These are phyloP conservation scores for Campylorhamphus procurvoides DNA, from an alignment of 2,113 vertebrate species.

Conservation along the genomic window DNA sequence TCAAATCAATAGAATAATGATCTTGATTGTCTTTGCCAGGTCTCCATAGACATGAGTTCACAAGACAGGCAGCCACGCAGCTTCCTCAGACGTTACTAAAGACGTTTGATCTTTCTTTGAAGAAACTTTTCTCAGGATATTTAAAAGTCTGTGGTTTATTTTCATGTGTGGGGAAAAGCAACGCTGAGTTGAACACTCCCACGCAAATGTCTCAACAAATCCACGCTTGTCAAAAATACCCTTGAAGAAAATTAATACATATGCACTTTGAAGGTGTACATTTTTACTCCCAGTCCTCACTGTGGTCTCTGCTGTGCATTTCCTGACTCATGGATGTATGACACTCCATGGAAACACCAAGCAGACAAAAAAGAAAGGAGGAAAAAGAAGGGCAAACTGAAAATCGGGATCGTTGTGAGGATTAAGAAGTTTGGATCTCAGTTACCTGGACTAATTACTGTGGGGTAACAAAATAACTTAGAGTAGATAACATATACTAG, in stretches of 20 bases:
- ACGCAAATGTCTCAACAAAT: slow-evolving; percentile 51
- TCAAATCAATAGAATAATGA: not conserved
- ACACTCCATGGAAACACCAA: not conserved
- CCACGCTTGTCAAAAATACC: not conserved
- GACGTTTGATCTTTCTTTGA: slow-evolving; percentile 69
- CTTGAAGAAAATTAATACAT: slow-evolving; percentile 11
- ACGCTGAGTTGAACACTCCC: not conserved
- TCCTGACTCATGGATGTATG: not conserved
- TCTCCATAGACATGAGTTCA: slow-evolving; percentile 55
- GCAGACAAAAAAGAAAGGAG: not conserved
- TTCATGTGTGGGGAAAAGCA: slow-evolving; percentile 33
- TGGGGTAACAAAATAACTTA: not conserved
- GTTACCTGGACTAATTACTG: not conserved
- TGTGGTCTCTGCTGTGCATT: not conserved
- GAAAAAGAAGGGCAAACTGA: not conserved
- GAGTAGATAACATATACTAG: not conserved
- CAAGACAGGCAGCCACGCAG: slow-evolving; percentile 21
- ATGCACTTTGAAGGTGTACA: not conserved
- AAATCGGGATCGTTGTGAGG: not conserved
- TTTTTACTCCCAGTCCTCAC: not conserved
- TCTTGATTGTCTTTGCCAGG: slow-evolving; percentile 1
- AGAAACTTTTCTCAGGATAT: slow-evolving; percentile 63
- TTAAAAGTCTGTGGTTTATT: slow-evolving; percentile 60
- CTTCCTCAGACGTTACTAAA: slow-evolving; percentile 53
- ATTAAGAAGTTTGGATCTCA: not conserved